Percentiles rank a stretch among this genome's conserved stretches.
These are phyloP conservation scores for Chymomyza costata DNA, from an alignment of 1,140 invertebrate species.

Conservation along the genomic window DNA sequence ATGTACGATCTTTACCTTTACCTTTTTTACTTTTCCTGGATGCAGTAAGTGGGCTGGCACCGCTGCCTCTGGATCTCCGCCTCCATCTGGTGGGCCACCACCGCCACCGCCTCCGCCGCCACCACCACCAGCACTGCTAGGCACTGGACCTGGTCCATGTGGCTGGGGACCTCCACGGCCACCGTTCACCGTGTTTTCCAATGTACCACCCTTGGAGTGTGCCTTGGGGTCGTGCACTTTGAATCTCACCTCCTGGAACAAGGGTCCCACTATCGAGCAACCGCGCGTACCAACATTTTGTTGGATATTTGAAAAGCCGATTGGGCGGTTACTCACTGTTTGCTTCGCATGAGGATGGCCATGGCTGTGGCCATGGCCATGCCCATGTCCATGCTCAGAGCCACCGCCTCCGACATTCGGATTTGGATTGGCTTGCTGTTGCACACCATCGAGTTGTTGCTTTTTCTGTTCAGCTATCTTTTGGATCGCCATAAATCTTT, in stretches of 20 bases:
- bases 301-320: conserved; percentile 75
- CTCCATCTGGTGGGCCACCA: conserved; percentile 73
- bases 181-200: conserved; percentile 93
- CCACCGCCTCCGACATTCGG: conserved; percentile 69
- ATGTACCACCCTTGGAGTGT: conserved; percentile 91
- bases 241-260: conserved; percentile 94
- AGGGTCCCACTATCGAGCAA: conserved; percentile 84
- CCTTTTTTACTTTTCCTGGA: conserved; percentile 82
- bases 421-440: conserved; percentile 77
- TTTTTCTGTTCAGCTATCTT: conserved; percentile 94
- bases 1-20: conserved; percentile 58
- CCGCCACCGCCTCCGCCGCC: conserved; percentile 74
- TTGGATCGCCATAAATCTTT: conserved; percentile 89
- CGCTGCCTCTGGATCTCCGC: conserved; percentile 80
- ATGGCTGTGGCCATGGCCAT: conserved; percentile 75
- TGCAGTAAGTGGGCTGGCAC: conserved; percentile 85
- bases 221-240: conserved; percentile 95
- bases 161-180: conserved; percentile 79
- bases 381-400: conserved; percentile 75
- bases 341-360: conserved; percentile 75
- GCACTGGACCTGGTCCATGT: conserved; percentile 53
- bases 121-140: conserved; percentile 75
- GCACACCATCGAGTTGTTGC: conserved; percentile 82
- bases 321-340: conserved; percentile 76
- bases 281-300: conserved; percentile 76